Evolutionary conservation across 2,888 invertebrate species (phyloP).

Genomic region (Metopia argyrocephala): DNA sequence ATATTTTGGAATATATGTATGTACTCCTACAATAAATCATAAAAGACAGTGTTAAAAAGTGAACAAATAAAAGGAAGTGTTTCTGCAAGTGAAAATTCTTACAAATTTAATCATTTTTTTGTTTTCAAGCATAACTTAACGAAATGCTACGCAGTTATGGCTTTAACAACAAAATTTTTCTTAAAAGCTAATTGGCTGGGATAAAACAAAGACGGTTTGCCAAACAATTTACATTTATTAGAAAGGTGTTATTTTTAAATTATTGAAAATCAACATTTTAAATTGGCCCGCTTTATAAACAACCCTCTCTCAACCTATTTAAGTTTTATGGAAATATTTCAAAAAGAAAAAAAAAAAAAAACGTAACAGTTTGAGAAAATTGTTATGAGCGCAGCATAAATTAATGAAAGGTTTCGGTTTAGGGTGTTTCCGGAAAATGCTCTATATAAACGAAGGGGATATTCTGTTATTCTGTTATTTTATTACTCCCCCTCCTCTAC

Average conservation of each 20-base stretch:
- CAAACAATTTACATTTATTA: constrained; percentile 48
- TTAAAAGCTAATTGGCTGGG: no score
- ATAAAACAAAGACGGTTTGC: no score
- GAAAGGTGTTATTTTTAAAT: constrained; percentile 61
- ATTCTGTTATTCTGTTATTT: neutral
- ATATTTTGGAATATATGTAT: no score
- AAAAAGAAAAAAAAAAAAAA: neutral
- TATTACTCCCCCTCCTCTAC: neutral
- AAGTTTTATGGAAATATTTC: neutral
- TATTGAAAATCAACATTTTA: constrained; percentile 61
- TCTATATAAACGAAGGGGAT: constrained; percentile 31
- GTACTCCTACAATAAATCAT: no score
- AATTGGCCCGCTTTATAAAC: neutral
- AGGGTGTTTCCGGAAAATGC: constrained; percentile 8
- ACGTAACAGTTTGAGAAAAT: constrained; percentile 13
- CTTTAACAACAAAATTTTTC: no score
- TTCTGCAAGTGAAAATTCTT: no score
- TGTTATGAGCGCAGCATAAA: neutral
- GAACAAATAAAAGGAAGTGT: no score
- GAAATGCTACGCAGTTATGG: no score
- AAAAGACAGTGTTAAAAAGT: no score
- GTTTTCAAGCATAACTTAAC: no score
- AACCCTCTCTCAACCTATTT: neutral
- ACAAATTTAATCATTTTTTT: no score
- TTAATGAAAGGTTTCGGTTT: neutral